These are phyloP conservation scores for Scaptomyza caliginosa DNA, from an alignment of 2,888 invertebrate species.

Conservation along the genomic window DNA sequence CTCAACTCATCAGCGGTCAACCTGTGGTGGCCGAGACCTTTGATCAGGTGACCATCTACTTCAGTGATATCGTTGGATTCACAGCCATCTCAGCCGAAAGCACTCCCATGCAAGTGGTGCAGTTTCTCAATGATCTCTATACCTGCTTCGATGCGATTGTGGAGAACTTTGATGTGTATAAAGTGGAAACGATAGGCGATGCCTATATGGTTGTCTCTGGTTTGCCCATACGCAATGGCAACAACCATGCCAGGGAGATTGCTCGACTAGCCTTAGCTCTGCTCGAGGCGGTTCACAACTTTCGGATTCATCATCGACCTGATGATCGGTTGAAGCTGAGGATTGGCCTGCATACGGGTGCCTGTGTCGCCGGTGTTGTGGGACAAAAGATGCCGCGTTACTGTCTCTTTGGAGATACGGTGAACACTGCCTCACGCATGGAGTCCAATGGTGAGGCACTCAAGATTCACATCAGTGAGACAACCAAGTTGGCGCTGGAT, in stretches of 20 bases:
- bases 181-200: conserved; percentile 98
- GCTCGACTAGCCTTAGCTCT: conserved; percentile 95
- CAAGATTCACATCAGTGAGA: conserved; percentile 95
- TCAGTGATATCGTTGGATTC: conserved; percentile 98
- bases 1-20: conserved; percentile 94
- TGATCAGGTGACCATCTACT: conserved; percentile 97
- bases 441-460: conserved; percentile 95
- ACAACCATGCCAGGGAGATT: conserved; percentile 95
- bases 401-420: conserved; percentile 96
- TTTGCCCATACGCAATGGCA: conserved; percentile 94
- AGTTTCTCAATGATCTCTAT: conserved; percentile 98
- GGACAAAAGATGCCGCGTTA: conserved; percentile 97
- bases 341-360: conserved; percentile 96
- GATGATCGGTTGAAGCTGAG: conserved; percentile 94
- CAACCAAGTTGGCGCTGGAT: conserved; percentile 93
- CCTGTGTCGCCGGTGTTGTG: conserved; percentile 95
- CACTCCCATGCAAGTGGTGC: conserved; percentile 95
- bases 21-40: conserved; percentile 96
- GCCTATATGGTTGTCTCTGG: conserved; percentile 97
- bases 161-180: conserved; percentile 98
- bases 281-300: conserved; percentile 92
- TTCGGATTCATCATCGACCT: conserved; percentile 95
- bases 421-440: conserved; percentile 95
- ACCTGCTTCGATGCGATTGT: conserved; percentile 98
- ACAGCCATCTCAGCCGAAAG: conserved; percentile 96